A percentile compares a stretch with the other conserved stretches of the same genome.
These are phyloP conservation scores for Periophthalmodon schlosseri DNA, from an alignment of 2,113 vertebrate genomes.

Conservation along the genomic window DNA sequence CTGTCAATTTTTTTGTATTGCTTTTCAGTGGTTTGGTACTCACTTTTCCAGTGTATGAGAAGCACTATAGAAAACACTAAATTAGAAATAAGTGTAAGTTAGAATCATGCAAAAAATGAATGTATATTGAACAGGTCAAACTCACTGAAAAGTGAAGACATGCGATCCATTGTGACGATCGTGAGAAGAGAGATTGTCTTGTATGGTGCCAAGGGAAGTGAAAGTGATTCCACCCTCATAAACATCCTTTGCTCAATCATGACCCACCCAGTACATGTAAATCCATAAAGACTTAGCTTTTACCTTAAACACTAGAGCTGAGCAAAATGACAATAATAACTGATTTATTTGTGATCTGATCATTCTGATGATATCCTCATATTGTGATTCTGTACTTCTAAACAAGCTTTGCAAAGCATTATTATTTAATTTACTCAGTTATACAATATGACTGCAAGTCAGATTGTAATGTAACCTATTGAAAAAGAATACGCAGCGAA, in stretches of 20 bases:
- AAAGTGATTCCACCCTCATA: constrained; percentile 1
- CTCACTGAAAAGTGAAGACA: constrained; percentile 60
- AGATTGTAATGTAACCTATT: neutral
- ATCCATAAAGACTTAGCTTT: neutral
- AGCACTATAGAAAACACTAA: constrained; percentile 47
- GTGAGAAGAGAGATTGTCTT: constrained; percentile 6
- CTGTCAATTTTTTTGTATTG: neutral
- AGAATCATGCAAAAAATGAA: neutral
- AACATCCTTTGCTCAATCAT: constrained; percentile 22
- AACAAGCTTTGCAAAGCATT: neutral
- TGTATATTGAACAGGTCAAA: neutral
- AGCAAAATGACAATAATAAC: neutral
- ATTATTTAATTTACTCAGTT: too few relatives aligned
- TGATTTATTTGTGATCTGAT: too few relatives aligned
- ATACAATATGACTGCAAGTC: neutral
- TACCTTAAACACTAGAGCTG: neutral
- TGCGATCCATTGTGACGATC: constrained; percentile 41
- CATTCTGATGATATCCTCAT: neutral
- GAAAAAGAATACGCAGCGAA: neutral
- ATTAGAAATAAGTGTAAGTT: constrained; percentile 14
- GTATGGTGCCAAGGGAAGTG: constrained; percentile 48
- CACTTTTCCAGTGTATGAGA: constrained; percentile 25
- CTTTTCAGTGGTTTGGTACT: neutral
- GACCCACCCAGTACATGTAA: neutral
- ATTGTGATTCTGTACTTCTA: neutral